Evolutionary conservation across 2,888 invertebrate species (phyloP), one percentile per base, ranked within the genome.

Genomic region (Tachystola acroxantha): DNA sequence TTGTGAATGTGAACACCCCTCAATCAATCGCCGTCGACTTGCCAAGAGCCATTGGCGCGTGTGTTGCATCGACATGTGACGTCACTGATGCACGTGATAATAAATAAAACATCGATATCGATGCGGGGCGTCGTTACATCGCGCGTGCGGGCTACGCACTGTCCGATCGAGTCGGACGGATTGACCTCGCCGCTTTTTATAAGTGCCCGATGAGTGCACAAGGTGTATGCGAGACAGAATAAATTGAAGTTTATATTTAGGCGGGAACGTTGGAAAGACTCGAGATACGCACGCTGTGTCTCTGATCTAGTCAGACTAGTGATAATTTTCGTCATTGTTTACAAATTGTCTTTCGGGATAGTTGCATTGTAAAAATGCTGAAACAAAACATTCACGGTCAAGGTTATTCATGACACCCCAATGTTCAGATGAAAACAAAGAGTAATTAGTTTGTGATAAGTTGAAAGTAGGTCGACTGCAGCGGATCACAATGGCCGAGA

Each of bases 121-220:
- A 68, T 59, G 64, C 65, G 65, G 10, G 63, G 76, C 81, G 85
- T 81, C 71, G 75, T 73, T 64, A 65, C 82, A 56, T 65, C 64
- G 62, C 79, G 85, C 81, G 73, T 74, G 78, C 78, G 80, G 74
- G 64, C 65, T 62, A 71, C 61, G 71, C 78, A 84, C 85, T 85
- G 85, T 69, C 61, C 63, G 70, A 53, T 67, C 60, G 59, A 68
- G 65, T 56, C 52, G 61, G 64, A 59, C 65, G 74, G 61, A 65
- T 63, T 78, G 84, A 82, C 84, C 86, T 86, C 84, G 74, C 58
- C 66, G 74, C 84, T 84, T 84, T 85, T 85, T 84, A 84, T 85
- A 85, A 80, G 79, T 75, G 74, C 57, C 76, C 75, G 76, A 75
- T 73, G 81, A 78, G 78, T 64, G 72, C 70, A 77, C 72, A 76